A percentile compares a stretch with the other conserved stretches of the same genome.
Conservation (phyloP, 2,113 vertebrate genomes). For the Oreotragus oreotragus region DNA sequence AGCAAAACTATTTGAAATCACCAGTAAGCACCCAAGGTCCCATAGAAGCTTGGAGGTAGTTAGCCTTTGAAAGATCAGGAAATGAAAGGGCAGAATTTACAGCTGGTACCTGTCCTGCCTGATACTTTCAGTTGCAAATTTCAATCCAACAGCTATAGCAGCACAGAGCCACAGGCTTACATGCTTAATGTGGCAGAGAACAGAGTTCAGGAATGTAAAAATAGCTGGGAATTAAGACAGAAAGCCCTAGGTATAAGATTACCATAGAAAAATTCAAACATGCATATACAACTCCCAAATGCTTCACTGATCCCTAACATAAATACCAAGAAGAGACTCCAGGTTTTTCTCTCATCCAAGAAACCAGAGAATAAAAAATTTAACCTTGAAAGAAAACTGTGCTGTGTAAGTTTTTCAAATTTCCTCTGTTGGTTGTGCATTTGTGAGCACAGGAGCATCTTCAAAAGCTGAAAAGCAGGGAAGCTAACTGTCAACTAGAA, state of each 20-base stretch:
- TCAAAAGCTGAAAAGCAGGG: not conserved
- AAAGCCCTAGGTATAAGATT: not conserved
- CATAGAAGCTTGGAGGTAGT: not conserved
- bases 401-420: not conserved
- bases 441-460: not conserved
- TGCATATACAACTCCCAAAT: not conserved
- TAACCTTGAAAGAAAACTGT: not conserved
- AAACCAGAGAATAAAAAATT: not conserved
- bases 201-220: not conserved
- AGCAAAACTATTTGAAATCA: not conserved
- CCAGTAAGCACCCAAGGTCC: not conserved
- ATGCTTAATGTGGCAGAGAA: not conserved
- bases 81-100: not conserved
- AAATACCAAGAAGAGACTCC: not conserved
- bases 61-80: not conserved
- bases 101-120: not conserved
- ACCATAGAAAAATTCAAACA: not conserved
- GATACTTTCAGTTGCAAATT: not conserved
- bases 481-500: not conserved
- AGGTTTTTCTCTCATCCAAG: not conserved
- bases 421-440: not conserved
- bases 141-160: not conserved
- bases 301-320: not conserved
- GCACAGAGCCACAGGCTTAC: not conserved
- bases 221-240: not conserved